Conservation (phyloP, 2,113 vertebrate genomes). For the Trogon melanurus region DNA sequence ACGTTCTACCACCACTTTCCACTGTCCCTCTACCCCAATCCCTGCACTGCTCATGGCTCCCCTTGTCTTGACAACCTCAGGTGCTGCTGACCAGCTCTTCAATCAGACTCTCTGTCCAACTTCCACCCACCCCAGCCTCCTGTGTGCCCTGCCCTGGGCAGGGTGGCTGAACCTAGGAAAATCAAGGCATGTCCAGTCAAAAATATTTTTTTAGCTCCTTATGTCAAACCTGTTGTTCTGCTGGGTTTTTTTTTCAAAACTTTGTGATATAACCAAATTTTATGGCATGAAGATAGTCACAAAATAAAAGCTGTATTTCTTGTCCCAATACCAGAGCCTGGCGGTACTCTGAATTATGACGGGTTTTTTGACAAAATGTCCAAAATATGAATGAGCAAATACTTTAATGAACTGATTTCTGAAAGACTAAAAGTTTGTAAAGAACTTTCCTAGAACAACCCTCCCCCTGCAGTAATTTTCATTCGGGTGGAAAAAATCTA, state of each 20-base stretch:
- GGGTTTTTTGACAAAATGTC: fast-evolving
- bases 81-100: neutral
- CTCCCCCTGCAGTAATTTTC: neutral
- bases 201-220: neutral
- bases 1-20: neutral
- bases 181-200: neutral
- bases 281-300: neutral
- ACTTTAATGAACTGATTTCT: neutral
- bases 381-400: neutral
- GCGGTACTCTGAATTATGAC: neutral
- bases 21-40: no score
- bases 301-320: neutral
- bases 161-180: neutral
- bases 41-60: neutral
- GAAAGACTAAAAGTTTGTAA: neutral
- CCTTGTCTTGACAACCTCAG: neutral
- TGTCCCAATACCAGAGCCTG: neutral
- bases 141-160: neutral
- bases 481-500: neutral
- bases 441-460: neutral
- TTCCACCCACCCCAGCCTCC: neutral
- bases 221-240: neutral
- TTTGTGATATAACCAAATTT: neutral
- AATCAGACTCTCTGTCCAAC: neutral
- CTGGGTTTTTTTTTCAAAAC: neutral